These are phyloP conservation scores for Gonatopus flavifemur DNA, from an alignment of 1,140 invertebrate species.

Conservation along the genomic window DNA sequence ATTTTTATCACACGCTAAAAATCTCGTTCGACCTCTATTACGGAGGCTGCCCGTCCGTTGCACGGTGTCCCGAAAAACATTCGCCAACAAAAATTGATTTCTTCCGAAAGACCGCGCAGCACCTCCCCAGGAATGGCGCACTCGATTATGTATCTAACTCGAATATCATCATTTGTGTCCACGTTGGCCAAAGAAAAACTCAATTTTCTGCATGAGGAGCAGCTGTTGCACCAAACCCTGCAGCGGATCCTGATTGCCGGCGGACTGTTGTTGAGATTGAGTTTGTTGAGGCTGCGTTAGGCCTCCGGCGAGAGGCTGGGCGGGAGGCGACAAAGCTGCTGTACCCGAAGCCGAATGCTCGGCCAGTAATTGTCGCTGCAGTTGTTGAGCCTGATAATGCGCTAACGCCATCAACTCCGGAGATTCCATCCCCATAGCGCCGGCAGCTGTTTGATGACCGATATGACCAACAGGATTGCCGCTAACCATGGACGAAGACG, in stretches of 20 bases:
- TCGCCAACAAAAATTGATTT: neutral
- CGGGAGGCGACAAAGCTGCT: slow-evolving; percentile 29
- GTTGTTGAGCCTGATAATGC: slow-evolving; percentile 37
- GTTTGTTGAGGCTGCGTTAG: slow-evolving; percentile 41
- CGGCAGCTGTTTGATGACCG: slow-evolving; percentile 24
- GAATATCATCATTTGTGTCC: slow-evolving; percentile 38
- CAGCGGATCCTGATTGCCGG: slow-evolving; percentile 47
- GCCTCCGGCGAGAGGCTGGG: slow-evolving; percentile 42
- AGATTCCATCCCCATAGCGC: slow-evolving; percentile 34
- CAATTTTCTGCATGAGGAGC: slow-evolving; percentile 46
- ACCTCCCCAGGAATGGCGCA: slow-evolving; percentile 5
- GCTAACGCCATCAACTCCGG: slow-evolving; percentile 32
- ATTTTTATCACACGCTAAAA: slow-evolving; percentile 38
- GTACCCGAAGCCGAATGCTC: slow-evolving; percentile 29
- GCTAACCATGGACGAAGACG: neutral
- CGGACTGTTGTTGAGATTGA: slow-evolving; percentile 32
- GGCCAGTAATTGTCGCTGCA: slow-evolving; percentile 34
- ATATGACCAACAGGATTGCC: slow-evolving; percentile 30
- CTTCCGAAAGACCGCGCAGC: slow-evolving; percentile 13
- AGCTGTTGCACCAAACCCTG: slow-evolving; percentile 55
- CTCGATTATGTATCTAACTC: neutral
- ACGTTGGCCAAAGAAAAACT: slow-evolving; percentile 49
- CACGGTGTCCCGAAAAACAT: slow-evolving; percentile 5
- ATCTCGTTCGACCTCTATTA: slow-evolving; percentile 1
- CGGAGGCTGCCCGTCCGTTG: slow-evolving; percentile 1